Evolutionary conservation across 2,888 invertebrate species (phyloP).

Genomic region (Hedychridium roseum): DNA sequence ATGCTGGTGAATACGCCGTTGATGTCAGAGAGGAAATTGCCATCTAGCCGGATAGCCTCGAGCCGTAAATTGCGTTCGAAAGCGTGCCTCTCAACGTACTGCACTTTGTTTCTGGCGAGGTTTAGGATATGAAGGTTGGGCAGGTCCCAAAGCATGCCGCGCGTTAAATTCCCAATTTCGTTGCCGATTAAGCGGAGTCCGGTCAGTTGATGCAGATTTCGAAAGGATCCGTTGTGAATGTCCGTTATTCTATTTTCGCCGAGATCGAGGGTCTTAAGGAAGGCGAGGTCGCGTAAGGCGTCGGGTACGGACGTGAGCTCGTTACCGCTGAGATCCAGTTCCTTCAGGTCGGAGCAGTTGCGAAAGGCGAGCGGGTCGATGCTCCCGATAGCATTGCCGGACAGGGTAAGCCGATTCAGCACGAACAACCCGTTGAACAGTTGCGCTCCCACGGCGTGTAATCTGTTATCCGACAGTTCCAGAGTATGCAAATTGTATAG

Average conservation of each 20-base stretch:
- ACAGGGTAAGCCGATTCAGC: slow-evolving; percentile 82
- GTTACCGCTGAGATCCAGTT: slow-evolving; percentile 88
- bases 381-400: slow-evolving; percentile 83
- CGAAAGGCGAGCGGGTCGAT: slow-evolving; percentile 84
- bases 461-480: slow-evolving; percentile 86
- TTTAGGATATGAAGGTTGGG: slow-evolving; percentile 86
- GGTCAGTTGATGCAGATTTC: slow-evolving; percentile 85
- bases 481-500: slow-evolving; percentile 89
- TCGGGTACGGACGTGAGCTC: slow-evolving; percentile 83
- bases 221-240: slow-evolving; percentile 85
- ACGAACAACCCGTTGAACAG: slow-evolving; percentile 86
- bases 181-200: slow-evolving; percentile 90
- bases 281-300: slow-evolving; percentile 81
- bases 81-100: slow-evolving; percentile 83
- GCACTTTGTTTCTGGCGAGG: slow-evolving; percentile 88
- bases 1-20: slow-evolving; percentile 89
- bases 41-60: slow-evolving; percentile 87
- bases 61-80: slow-evolving; percentile 83
- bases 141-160: slow-evolving; percentile 87
- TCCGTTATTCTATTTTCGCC: slow-evolving; percentile 90
- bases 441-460: slow-evolving; percentile 82
- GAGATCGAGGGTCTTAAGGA: slow-evolving; percentile 87
- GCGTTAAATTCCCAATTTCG: slow-evolving; percentile 83
- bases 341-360: slow-evolving; percentile 88
- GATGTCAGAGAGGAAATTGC: slow-evolving; percentile 87